Base-by-base conservation (phyloP, 1,140 invertebrate genomes). In the Euura lappo region DNA sequence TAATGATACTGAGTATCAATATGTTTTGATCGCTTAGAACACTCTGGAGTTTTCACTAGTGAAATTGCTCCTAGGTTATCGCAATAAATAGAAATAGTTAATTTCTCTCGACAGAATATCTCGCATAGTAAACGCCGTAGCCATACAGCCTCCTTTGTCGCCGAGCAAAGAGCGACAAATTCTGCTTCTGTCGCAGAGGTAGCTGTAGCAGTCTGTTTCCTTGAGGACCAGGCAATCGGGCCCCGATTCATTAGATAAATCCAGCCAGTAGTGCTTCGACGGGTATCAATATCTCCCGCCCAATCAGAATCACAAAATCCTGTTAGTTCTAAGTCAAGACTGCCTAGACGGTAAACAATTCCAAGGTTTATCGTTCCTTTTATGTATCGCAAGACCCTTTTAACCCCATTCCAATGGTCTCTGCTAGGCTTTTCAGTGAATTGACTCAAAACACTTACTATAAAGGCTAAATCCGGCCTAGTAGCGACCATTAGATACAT, bases 101-200 rank as follows among this genome's bases (percentile, higher is more conserved):
- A n/a, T 28, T 28, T 28, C 28, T 28, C 28, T 28, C 28, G 28
- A 28, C 28, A 28, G 28, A 28, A 28, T 28, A 28, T 28, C 28
- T 28, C 28, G 28, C 28, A 28, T 28, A 28, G 28, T 28, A 28
- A 28, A 28, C 28, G 28, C 28, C 28, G 28, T 1, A 28, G 28
- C 28, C 28, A 28, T 28, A 28, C 28, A 28, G 28, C 28, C 28
- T 28, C 28, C 1, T 28, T 28, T 28, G 28, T 28, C 1, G 28
- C 28, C 28, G 28, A 28, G 28, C 28, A 28, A 8, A 84, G 82
- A 11, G 86, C 85, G 2, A 89, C 79, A 71, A 88, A 81, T 76
- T 90, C 87, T 10, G 88, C 85, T 82, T 89, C 86, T 2, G 83
- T 86, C 4, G 81, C 85, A 2, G 82, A 85, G 28, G 82, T 28